These are phyloP conservation scores for Lacerta viridis DNA, from an alignment of 2,797 vertebrate species.

Conservation along the genomic window DNA sequence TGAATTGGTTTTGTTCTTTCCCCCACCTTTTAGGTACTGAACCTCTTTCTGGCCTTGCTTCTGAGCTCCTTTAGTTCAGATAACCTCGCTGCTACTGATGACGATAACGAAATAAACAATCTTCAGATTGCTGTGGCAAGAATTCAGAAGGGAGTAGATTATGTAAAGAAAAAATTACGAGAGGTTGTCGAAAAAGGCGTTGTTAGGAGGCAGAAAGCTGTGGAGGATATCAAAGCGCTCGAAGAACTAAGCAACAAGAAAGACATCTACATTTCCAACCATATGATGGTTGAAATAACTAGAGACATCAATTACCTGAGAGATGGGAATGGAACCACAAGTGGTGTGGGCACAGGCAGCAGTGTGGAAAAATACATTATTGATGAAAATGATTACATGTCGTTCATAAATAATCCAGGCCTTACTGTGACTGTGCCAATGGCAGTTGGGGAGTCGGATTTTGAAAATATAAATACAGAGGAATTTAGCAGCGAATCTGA, in stretches of 20 bases:
- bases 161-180: constrained; percentile 81
- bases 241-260: constrained; percentile 90
- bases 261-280: constrained; percentile 88
- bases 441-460: constrained; percentile 94
- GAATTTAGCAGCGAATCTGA: constrained; percentile 96
- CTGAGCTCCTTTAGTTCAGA: constrained; percentile 98
- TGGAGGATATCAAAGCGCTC: constrained; percentile 85
- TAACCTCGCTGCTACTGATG: constrained; percentile 89
- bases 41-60: constrained; percentile 96
- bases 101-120: constrained; percentile 94
- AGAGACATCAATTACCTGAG: constrained; percentile 89
- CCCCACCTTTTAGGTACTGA: constrained; percentile 88
- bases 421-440: constrained; percentile 95
- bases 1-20: background rate
- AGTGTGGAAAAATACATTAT: constrained; percentile 90
- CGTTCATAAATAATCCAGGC: constrained; percentile 93
- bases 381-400: constrained; percentile 90
- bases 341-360: constrained; percentile 88
- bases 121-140: constrained; percentile 91
- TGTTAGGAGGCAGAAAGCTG: constrained; percentile 80
- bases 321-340: constrained; percentile 89
- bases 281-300: constrained; percentile 89
- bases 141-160: constrained; percentile 88
- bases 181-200: constrained; percentile 85
- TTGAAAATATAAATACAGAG: constrained; percentile 95